Percentiles rank a stretch among this genome's conserved stretches.
These are phyloP conservation scores for Biston betularia DNA, from an alignment of 2,888 invertebrate genomes.

Conservation along the genomic window DNA sequence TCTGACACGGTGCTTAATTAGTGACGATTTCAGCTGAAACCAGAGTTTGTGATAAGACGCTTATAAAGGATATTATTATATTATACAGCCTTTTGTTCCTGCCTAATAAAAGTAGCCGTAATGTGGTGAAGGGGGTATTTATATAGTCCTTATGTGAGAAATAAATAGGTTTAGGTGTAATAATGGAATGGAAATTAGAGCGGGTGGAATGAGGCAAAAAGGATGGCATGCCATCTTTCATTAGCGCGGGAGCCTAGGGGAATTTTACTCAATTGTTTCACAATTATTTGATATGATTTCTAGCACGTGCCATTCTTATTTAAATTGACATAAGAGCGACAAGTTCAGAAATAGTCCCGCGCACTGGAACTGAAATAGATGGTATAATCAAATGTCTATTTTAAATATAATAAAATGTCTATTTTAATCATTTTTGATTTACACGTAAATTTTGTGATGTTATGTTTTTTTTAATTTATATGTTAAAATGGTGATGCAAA, in stretches of 20 bases:
- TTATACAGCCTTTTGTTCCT: conserved; percentile 40
- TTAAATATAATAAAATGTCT: too few species aligned
- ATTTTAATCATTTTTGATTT: too few species aligned
- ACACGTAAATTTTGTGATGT: too few species aligned
- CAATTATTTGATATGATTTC: too few species aligned
- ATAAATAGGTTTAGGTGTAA: conserved; percentile 41
- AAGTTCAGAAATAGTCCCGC: too few species aligned
- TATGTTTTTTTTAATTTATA: too few species aligned
- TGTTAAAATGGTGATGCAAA: too few species aligned
- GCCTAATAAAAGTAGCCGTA: conserved; percentile 44
- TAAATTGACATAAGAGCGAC: too few species aligned
- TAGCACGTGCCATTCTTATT: too few species aligned
- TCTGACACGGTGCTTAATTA: conserved; percentile 63
- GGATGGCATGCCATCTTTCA: conserved; percentile 32
- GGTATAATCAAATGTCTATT: too few species aligned
- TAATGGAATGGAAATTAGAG: conserved; percentile 35
- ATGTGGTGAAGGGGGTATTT: conserved; percentile 38
- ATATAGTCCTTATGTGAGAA: conserved; percentile 28
- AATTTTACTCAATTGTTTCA: too few species aligned
- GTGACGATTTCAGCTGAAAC: conserved; percentile 52
- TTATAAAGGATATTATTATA: conserved; percentile 28
- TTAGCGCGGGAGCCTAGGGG: neutral
- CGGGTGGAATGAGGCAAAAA: conserved; percentile 22
- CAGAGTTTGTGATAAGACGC: conserved; percentile 49
- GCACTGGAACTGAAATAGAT: too few species aligned